Evolutionary conservation across 2,888 invertebrate genomes (phyloP), one percentile per base, ranked within the genome.

Genomic region (Eupeodes luniger): DNA sequence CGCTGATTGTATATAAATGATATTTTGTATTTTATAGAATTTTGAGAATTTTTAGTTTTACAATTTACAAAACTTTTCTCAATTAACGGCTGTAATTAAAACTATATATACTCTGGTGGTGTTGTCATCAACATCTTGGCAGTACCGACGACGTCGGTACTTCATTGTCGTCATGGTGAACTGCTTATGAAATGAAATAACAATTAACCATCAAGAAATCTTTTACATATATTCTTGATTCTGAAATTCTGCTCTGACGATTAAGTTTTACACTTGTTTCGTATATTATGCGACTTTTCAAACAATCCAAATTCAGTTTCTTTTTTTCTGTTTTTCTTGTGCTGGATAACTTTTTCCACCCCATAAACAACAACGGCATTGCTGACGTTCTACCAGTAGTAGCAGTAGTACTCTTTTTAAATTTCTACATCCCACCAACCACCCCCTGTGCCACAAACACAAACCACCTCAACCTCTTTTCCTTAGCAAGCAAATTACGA

Each of bases 71-170:
- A 87, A 87, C 55, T 87, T 87, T 87, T 76, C 80, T 77, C 83
- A 84, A 87, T 84, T 87, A 87, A 83, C 76, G 84, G 27, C 87
- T 27, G 77, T 83, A 87, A 87, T 87, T 77, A 87, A 72, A 87
- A 76, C 87, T 76, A 82, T 44, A 69, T 9, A 57, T 9, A 27
- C 27, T 27, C 19, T 12, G 16, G 12, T 49, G 27, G 27, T 27
- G 27, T 27, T 27, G 64, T 44, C n/a, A 40, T 40, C 61, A 19
- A 27, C 27, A 27, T 27, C 16, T 16, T 7, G 12, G 4, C 53
- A n/a, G 7, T 47, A 14, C 14, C 27, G 40, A 12, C 7, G 66
- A 27, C 47, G 14, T 6, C 34, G 1, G 0, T n/a, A 7, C 4
- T 16, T 27, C 27, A 2, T 66, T 2, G 51, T 62, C 36, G 57